A percentile compares a stretch with the other conserved stretches of the same genome.
phyloP scores from a whole-genome alignment of 2,888 invertebrate species.

The Morpho helenor region DNA sequence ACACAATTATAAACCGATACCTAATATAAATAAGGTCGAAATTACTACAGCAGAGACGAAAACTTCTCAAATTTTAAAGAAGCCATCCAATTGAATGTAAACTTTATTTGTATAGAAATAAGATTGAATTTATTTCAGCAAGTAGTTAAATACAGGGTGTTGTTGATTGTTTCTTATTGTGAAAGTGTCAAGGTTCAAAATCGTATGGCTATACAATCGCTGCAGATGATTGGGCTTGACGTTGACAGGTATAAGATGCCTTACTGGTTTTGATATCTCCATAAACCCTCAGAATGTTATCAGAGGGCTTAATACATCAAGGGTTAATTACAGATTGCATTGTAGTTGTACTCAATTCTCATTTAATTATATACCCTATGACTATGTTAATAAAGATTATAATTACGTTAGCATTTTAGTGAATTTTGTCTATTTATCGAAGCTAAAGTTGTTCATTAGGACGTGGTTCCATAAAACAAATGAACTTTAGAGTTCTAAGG shows the following conservation, averaged over 20 bases:
- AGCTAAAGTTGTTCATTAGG: too few relatives aligned
- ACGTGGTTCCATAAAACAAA: too few relatives aligned
- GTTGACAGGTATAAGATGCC: slow-evolving; percentile 50
- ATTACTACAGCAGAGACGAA: not conserved
- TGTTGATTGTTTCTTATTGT: not conserved
- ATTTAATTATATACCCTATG: not conserved
- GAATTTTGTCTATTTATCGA: not conserved
- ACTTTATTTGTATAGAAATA: not conserved
- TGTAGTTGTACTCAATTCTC: slow-evolving; percentile 14
- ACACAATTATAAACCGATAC: not conserved
- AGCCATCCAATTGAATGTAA: not conserved
- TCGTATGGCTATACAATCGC: slow-evolving; percentile 11
- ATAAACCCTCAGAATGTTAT: slow-evolving; percentile 46
- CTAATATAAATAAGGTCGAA: not conserved
- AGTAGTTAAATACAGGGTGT: too few relatives aligned
- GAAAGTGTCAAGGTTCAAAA: slow-evolving; percentile 28
- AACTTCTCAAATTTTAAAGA: not conserved
- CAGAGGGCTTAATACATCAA: slow-evolving; percentile 28
- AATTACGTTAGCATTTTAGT: not conserved
- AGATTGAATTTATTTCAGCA: not conserved
- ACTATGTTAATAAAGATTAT: not conserved
- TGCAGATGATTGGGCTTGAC: slow-evolving; percentile 33
- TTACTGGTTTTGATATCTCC: slow-evolving; percentile 59
- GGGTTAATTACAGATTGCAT: slow-evolving; percentile 29
- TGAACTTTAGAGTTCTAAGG: too few relatives aligned